These are phyloP conservation scores for Drosophila ironensis DNA, from an alignment of 1,140 invertebrate genomes.

Conservation along the genomic window DNA sequence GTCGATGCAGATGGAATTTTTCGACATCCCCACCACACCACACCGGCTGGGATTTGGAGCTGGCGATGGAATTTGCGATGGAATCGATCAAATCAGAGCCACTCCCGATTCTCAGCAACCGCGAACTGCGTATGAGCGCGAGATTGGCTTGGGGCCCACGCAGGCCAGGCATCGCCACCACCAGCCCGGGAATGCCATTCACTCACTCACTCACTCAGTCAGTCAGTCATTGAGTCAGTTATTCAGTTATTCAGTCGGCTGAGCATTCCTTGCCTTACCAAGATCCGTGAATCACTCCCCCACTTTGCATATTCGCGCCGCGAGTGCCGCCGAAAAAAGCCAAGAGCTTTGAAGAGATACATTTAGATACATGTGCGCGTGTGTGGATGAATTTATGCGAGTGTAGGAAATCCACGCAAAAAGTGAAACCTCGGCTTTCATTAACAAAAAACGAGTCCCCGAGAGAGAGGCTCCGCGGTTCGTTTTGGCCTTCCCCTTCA, in stretches of 20 bases:
- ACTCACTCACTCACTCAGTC: not conserved
- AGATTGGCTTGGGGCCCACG: not conserved
- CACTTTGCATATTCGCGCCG: conserved; percentile 28
- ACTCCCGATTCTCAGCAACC: conserved; percentile 22
- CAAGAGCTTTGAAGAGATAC: not conserved
- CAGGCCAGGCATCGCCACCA: not conserved
- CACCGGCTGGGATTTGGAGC: too few species aligned
- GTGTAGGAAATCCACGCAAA: conserved; percentile 5
- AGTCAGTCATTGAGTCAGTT: not conserved
- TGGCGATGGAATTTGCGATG: not conserved
- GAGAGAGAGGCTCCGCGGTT: conserved; percentile 1
- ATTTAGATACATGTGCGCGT: too few species aligned
- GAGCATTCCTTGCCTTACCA: conserved; percentile 6
- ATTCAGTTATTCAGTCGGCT: not conserved
- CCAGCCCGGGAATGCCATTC: not conserved
- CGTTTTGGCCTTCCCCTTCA: conserved; percentile 26
- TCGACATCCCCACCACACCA: too few species aligned
- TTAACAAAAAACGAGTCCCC: conserved; percentile 41
- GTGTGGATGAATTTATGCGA: not conserved
- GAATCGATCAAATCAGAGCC: not conserved
- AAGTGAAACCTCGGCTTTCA: conserved; percentile 57
- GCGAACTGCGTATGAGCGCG: conserved; percentile 13
- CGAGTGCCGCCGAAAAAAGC: conserved; percentile 1
- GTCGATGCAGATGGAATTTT: conserved; percentile 18
- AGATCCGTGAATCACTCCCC: conserved; percentile 32